Base-by-base conservation (phyloP, 2,888 invertebrate genomes). In the Nymphalis c-album region DNA sequence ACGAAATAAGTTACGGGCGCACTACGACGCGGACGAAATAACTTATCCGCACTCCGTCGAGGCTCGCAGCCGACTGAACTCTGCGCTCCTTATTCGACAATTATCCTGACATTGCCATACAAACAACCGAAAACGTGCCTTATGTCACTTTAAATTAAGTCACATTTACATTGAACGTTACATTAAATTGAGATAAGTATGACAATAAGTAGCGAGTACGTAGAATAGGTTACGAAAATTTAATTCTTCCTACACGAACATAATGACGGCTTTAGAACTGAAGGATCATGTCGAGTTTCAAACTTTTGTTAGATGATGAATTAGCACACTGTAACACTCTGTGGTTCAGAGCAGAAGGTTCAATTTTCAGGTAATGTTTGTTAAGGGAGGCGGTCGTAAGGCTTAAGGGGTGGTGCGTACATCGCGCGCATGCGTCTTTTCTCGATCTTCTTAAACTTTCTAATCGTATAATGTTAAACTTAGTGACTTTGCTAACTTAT, bases 381-480 rank as follows among this genome's bases (percentile, higher is more conserved):
- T 73, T 74, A 73, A 85, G 84, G 85, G 87, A 91, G 92, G 91
- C 92, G 92, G 91, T 91, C 91, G 91, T 91, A 91, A 87, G 86
- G 86, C 85, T 88, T 78, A 76, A 91, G 91, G 92, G 92, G 93
- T 92, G 93, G 91, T 84, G 91, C 92, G 90, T 87, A 86, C 84
- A 84, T 78, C 68, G 74, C 85, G 90, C 92, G 93, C 93, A 91
- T 90, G 93, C 93, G 93, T 89, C 83, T 81, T 84, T 86, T 84
- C 79, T 80, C 74, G 80, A 86, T 87, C 82, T 87, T 81, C 78
- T 72, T 67, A 77, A 88, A 86, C 80, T 88, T 84, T 78, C 64
- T 60, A 69, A n/a, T 63, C 45, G 64, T 58, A 64, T 62, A 59
- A 51, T 64, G 16, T 46, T 22, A 61, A 61, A 66, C 60, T 66